Percentiles rank a stretch among this genome's conserved stretches.
These are phyloP conservation scores for Emydocephalus ijimae DNA, from an alignment of 2,113 vertebrate species.

Conservation along the genomic window DNA sequence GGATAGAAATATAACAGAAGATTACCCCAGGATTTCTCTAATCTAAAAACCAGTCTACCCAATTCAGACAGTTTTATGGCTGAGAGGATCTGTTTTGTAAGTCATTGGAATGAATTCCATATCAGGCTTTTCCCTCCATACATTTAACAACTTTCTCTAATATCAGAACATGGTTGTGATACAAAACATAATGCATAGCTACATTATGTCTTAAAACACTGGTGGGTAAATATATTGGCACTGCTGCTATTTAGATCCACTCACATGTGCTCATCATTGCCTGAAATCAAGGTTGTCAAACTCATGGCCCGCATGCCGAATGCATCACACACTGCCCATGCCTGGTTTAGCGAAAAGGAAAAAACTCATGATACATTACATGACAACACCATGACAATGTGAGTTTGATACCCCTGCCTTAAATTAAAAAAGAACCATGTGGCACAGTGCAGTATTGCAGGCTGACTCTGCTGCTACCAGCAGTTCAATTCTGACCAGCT, in stretches of 20 bases:
- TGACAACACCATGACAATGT: no score
- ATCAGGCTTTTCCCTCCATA: not conserved
- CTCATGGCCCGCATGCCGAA: no score
- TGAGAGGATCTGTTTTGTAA: not conserved
- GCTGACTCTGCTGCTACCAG: not conserved
- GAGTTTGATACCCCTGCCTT: not conserved
- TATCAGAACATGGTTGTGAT: not conserved
- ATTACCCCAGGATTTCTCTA: not conserved
- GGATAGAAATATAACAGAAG: not conserved
- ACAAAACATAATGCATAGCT: not conserved
- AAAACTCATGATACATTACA: no score
- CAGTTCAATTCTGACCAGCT: not conserved
- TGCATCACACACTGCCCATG: no score
- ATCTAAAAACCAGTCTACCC: not conserved
- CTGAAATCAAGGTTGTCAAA: no score
- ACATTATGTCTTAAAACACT: not conserved
- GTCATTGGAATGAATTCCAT: not conserved
- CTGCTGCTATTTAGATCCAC: not conserved
- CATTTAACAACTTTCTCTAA: not conserved
- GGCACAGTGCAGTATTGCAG: not conserved
- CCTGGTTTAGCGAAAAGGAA: no score
- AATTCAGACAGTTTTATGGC: not conserved
- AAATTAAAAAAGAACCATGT: not conserved
- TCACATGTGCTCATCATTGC: not conserved
- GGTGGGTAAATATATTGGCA: not conserved